Conservation (phyloP, 2,113 vertebrate genomes). For the Hippocampus comes region DNA sequence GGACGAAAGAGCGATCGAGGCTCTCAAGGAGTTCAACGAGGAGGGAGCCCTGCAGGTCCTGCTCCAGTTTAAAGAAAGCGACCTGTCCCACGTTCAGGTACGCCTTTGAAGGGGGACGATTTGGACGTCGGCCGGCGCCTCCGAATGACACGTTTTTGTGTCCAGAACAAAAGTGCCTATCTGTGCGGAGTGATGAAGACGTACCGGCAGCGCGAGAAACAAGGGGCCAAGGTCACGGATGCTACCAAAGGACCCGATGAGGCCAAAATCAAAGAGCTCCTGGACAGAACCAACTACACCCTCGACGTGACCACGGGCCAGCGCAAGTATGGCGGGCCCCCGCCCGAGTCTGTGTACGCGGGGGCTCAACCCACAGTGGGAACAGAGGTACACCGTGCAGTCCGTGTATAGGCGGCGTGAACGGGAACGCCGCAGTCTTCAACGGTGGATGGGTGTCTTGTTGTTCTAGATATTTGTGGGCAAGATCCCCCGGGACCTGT, state of each 20-base stretch:
- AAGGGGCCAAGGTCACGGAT: constrained; percentile 93
- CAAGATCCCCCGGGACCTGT: constrained; percentile 95
- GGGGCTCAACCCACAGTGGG: constrained; percentile 88
- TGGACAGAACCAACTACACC: constrained; percentile 93
- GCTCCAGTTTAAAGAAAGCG: constrained; percentile 97
- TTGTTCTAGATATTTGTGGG: constrained; percentile 89
- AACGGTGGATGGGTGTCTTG: background rate
- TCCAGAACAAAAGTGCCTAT: constrained; percentile 99
- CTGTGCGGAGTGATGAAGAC: constrained; percentile 99
- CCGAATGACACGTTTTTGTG: background rate
- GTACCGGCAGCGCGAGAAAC: constrained; percentile 96
- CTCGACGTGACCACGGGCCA: constrained; percentile 98
- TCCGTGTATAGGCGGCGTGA: too few relatives aligned
- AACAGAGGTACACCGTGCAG: constrained; percentile 81
- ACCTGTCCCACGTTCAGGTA: constrained; percentile 98
- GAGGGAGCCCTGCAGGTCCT: constrained; percentile 94
- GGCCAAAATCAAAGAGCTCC: constrained; percentile 92
- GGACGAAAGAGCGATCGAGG: constrained; percentile 95
- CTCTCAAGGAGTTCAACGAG: constrained; percentile 98
- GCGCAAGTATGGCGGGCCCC: constrained; percentile 95
- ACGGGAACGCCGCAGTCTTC: background rate
- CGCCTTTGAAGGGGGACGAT: constrained; percentile 21
- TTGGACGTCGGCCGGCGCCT: background rate
- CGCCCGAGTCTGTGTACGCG: constrained; percentile 87
- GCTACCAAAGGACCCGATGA: constrained; percentile 97